Evolutionary conservation across 2,113 vertebrate species (phyloP).

Genomic region (Phoxinus phoxinus): DNA sequence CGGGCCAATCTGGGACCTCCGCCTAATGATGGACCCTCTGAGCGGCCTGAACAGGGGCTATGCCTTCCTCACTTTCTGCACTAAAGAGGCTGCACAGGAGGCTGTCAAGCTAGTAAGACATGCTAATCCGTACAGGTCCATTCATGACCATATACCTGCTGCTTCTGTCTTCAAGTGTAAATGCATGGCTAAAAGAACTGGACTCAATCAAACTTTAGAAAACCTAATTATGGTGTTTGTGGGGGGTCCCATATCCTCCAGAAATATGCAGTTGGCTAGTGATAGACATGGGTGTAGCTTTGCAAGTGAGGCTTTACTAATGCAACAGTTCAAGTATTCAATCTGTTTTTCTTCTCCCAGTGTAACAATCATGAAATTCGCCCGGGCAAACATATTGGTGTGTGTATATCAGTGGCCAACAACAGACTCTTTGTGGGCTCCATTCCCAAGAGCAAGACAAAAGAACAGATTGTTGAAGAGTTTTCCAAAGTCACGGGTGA

Average conservation of each 20-base stretch:
- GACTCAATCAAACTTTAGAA: background rate
- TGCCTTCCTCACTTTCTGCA: conserved; percentile 98
- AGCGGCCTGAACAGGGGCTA: conserved; percentile 97
- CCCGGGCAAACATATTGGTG: conserved; percentile 96
- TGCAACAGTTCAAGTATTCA: background rate
- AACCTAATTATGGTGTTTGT: background rate
- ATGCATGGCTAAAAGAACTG: background rate
- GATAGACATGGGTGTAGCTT: background rate
- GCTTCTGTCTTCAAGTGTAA: background rate
- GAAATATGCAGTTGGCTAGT: no score
- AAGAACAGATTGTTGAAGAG: conserved; percentile 98
- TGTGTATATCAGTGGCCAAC: conserved; percentile 99
- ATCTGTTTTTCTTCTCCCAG: conserved; percentile 66
- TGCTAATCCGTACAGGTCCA: background rate
- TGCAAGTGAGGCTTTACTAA: background rate
- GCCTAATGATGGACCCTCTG: conserved; percentile 98
- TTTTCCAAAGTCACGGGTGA: conserved; percentile 98
- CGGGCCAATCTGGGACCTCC: conserved; percentile 95
- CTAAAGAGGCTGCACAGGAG: conserved; percentile 96
- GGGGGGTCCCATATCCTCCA: no score
- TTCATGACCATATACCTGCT: background rate
- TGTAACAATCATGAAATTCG: conserved; percentile 98
- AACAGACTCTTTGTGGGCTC: conserved; percentile 98
- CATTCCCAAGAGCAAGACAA: conserved; percentile 99
- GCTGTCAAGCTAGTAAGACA: conserved; percentile 93